Percentiles rank a stretch among this genome's conserved stretches.
Evolutionary conservation across 2,797 vertebrate genomes (phyloP).

Genomic region (Salarias fasciatus): DNA sequence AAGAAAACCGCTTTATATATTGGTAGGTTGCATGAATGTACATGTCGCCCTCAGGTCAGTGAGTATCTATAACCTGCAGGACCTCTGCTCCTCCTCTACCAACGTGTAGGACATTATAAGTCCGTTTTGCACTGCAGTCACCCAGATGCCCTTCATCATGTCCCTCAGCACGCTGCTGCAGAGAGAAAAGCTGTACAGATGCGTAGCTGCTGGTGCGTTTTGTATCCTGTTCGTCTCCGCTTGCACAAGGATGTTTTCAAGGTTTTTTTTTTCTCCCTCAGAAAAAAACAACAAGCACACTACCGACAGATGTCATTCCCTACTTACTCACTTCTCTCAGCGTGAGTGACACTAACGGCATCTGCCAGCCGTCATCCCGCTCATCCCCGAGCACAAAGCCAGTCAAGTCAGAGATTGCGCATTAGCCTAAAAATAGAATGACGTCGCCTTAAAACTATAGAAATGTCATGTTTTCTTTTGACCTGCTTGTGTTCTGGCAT

Average conservation of each 20-base stretch:
- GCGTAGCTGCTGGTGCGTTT: neutral
- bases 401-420: slow-evolving; percentile 6
- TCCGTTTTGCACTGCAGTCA: too few species aligned
- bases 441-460: neutral
- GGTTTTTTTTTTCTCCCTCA: neutral
- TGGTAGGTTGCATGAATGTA: neutral
- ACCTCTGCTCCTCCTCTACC: too few species aligned
- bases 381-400: slow-evolving; percentile 14
- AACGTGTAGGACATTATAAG: too few species aligned
- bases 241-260: slow-evolving; percentile 6
- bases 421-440: slow-evolving; percentile 17
- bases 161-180: neutral
- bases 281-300: neutral
- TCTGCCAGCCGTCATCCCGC: slow-evolving; percentile 45
- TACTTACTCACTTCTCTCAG: slow-evolving; percentile 8
- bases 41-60: too few species aligned
- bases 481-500: neutral
- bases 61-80: too few species aligned
- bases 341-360: slow-evolving; percentile 46
- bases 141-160: neutral
- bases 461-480: slow-evolving; percentile 4
- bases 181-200: too few species aligned
- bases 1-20: too few species aligned
- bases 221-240: neutral
- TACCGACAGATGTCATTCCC: slow-evolving; percentile 30